A percentile compares a stretch with the other conserved stretches of the same genome.
Conservation (phyloP, 2,888 invertebrate species). For the Mesorhabditis spiculigera region DNA sequence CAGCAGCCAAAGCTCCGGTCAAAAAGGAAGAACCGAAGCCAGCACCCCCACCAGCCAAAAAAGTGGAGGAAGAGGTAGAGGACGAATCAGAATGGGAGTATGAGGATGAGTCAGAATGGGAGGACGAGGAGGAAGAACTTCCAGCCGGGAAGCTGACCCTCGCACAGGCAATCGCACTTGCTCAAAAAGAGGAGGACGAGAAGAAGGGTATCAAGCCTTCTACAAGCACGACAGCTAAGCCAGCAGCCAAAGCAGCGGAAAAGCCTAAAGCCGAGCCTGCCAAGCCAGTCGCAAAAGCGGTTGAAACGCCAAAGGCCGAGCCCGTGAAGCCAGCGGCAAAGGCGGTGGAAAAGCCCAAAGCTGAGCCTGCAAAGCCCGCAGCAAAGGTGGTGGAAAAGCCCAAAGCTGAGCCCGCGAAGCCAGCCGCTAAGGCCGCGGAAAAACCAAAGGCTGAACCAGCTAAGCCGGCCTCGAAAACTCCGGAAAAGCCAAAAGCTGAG, state of each 20-base stretch:
- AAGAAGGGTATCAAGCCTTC: background rate
- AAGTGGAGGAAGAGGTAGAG: conserved; percentile 23
- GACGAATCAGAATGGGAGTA: conserved; percentile 13
- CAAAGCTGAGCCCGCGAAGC: too few species aligned
- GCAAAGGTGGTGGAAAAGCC: too few species aligned
- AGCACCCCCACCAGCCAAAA: conserved; percentile 22
- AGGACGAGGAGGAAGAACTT: conserved; percentile 8
- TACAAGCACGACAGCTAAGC: conserved; percentile 1
- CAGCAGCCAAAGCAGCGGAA: background rate
- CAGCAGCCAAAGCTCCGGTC: too few species aligned
- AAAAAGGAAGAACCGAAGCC: conserved; percentile 17
- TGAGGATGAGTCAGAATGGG: conserved; percentile 9
- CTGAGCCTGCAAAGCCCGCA: too few species aligned
- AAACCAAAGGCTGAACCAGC: too few species aligned
- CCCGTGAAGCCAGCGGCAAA: too few species aligned
- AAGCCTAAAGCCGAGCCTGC: background rate
- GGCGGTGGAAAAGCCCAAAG: too few species aligned
- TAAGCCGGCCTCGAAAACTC: too few species aligned
- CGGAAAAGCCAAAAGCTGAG: too few species aligned
- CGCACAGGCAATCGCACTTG: background rate
- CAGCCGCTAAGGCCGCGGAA: too few species aligned
- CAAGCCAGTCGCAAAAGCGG: background rate
- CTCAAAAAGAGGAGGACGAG: background rate
- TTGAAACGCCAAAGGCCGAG: background rate
- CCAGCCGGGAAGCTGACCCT: background rate